Evolutionary conservation across 2,888 invertebrate genomes (phyloP).

Genomic region (Drosophila hamatofila): DNA sequence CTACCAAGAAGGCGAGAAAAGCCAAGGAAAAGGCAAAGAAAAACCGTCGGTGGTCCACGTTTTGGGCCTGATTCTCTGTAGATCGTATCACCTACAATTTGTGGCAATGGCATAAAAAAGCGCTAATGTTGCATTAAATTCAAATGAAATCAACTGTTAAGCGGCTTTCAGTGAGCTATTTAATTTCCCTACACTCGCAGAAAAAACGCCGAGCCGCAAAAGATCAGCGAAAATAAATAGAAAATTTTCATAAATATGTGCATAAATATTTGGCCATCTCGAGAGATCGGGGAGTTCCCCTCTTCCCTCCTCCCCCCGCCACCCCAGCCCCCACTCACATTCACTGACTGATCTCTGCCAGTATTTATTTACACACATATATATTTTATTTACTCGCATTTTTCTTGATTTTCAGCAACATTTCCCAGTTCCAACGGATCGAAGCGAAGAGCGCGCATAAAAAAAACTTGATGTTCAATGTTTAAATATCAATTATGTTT

Average conservation of each 20-base stretch:
- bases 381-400: conserved; percentile 48
- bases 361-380: conserved; percentile 49
- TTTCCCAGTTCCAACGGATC: conserved; percentile 29
- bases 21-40: conserved; percentile 9
- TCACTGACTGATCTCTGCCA: conserved; percentile 27
- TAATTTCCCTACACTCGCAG: conserved; percentile 64
- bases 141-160: conserved; percentile 79
- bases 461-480: conserved; percentile 40
- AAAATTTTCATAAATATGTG: conserved; percentile 66
- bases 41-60: conserved; percentile 64
- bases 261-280: conserved; percentile 52
- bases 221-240: conserved; percentile 46
- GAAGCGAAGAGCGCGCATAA: conserved; percentile 37
- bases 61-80: conserved; percentile 10
- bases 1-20: conserved; percentile 36
- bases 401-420: conserved; percentile 24
- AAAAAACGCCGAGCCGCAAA: conserved; percentile 9
- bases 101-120: conserved; percentile 61
- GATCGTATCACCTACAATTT: conserved; percentile 65
- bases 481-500: conserved; percentile 46
- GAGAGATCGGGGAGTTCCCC: conserved; percentile 16
- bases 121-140: conserved; percentile 79
- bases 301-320: background rate
- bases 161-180: conserved; percentile 79
- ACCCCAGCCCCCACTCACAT: background rate